These are phyloP conservation scores for Lordiphosa andalusiaca DNA, from an alignment of 2,888 invertebrate species.

Conservation along the genomic window DNA sequence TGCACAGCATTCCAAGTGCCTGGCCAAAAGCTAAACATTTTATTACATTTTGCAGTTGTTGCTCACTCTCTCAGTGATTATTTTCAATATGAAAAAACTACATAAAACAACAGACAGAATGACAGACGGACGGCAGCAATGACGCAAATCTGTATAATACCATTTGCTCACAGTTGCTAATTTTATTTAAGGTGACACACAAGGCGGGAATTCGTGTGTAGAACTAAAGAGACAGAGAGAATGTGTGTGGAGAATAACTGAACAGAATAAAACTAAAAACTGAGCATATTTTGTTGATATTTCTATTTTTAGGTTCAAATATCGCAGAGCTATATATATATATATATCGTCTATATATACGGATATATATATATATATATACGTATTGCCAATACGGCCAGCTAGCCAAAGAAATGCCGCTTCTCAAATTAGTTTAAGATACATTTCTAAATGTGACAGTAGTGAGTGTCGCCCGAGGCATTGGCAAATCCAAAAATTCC, in stretches of 20 bases:
- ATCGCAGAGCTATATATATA: conserved; percentile 12
- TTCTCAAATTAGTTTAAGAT: conserved; percentile 74
- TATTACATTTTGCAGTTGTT: conserved; percentile 55
- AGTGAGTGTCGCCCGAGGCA: conserved; percentile 64
- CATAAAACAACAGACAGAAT: conserved; percentile 5
- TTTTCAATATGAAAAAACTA: conserved; percentile 20
- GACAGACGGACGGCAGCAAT: conserved; percentile 43
- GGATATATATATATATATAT: conserved; percentile 29
- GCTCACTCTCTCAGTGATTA: conserved; percentile 3
- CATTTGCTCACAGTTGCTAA: conserved; percentile 69
- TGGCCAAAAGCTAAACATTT: conserved; percentile 42
- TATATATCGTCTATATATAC: conserved; percentile 20
- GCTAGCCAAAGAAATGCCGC: conserved; percentile 2
- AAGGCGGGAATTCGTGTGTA: conserved; percentile 62
- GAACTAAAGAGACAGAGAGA: conserved; percentile 24
- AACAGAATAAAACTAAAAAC: conserved; percentile 23
- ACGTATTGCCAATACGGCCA: conserved; percentile 49
- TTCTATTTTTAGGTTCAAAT: conserved; percentile 56
- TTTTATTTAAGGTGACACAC: conserved; percentile 76
- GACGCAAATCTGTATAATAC: conserved; percentile 70
- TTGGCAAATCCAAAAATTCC: conserved; percentile 42
- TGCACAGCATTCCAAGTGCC: conserved; percentile 53
- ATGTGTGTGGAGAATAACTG: conserved; percentile 11
- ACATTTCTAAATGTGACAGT: conserved; percentile 79
- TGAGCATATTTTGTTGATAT: conserved; percentile 52